These are phyloP conservation scores for Campylomormyrus numenius DNA, from an alignment of 2,113 vertebrate genomes.

Conservation along the genomic window DNA sequence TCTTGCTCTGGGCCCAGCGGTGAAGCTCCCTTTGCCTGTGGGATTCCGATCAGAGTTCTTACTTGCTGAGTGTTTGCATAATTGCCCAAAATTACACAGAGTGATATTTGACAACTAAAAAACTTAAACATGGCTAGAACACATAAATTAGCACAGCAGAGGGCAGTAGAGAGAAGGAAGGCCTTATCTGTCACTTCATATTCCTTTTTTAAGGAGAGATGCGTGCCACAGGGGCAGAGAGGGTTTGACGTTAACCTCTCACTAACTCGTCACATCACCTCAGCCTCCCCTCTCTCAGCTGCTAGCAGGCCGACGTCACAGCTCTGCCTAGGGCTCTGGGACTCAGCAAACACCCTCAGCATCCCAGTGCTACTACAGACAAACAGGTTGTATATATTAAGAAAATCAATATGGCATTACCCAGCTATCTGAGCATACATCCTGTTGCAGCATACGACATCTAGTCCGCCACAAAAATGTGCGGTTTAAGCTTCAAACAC, in stretches of 20 bases:
- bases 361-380: neutral
- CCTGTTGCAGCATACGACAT: neutral
- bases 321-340: neutral
- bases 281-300: neutral
- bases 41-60: neutral
- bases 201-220: neutral
- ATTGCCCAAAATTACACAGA: neutral
- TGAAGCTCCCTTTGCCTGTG: neutral
- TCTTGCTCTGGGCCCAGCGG: neutral
- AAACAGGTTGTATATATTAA: neutral
- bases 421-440: neutral
- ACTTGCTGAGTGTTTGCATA: neutral
- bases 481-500: neutral
- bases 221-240: neutral
- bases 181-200: neutral
- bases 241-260: neutral
- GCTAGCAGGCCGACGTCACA: neutral
- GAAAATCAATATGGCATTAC: neutral
- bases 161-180: neutral
- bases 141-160: neutral
- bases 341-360: neutral
- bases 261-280: neutral
- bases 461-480: neutral
- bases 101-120: neutral
- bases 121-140: neutral